A percentile compares a stretch with the other conserved stretches of the same genome.
phyloP scores from a whole-genome alignment of 1,140 invertebrate species.

The Drosophila burlai region DNA sequence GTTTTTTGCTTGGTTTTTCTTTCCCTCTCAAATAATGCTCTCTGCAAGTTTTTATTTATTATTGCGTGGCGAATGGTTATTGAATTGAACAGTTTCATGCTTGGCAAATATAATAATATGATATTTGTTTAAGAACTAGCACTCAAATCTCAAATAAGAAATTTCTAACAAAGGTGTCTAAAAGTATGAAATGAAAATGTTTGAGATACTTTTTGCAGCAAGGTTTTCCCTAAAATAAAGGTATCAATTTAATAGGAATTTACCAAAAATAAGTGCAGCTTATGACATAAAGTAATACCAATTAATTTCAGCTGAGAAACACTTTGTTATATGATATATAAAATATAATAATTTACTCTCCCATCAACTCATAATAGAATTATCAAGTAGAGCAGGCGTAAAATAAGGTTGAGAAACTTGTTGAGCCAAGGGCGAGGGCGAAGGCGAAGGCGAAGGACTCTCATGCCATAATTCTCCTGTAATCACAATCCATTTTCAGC shows the following conservation, averaged over 20 bases:
- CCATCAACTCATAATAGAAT: neutral
- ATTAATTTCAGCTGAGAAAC: neutral
- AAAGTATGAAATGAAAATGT: neutral
- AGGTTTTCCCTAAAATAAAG: neutral
- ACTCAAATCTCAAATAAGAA: neutral
- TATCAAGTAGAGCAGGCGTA: neutral
- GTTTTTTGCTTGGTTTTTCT: neutral
- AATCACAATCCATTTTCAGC: slow-evolving; percentile 12
- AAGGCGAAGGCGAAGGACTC: neutral
- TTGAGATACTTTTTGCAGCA: neutral
- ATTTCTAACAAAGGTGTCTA: neutral
- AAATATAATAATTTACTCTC: neutral
- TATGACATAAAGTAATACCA: neutral
- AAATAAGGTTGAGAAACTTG: neutral
- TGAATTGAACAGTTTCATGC: neutral
- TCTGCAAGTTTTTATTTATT: slow-evolving; percentile 10
- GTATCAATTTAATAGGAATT: neutral
- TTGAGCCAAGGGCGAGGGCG: neutral
- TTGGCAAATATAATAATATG: slow-evolving; percentile 4
- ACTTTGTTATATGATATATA: neutral
- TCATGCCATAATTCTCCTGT: slow-evolving; percentile 1
- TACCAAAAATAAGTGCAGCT: neutral
- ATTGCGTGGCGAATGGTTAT: neutral
- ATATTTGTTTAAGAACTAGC: slow-evolving; percentile 6
- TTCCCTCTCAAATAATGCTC: neutral